Evolutionary conservation across 2,113 vertebrate species (phyloP).

Genomic region (Callaeas wilsoni): DNA sequence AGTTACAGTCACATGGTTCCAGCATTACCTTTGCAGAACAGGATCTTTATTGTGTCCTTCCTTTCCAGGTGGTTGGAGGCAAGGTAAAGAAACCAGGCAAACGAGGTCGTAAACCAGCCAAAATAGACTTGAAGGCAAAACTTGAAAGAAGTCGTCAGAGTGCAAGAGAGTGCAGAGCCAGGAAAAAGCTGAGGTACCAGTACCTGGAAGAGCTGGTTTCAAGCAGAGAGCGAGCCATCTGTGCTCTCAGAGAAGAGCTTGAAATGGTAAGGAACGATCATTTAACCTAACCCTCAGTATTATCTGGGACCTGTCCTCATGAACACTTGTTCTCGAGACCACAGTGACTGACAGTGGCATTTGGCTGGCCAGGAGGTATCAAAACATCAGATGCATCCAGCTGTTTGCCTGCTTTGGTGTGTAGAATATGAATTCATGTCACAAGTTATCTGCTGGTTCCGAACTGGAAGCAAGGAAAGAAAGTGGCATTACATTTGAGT

Average conservation of each 20-base stretch:
- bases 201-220: conserved; percentile 97
- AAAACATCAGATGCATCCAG: conserved; percentile 25
- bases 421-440: not conserved
- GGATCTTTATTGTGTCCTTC: not conserved
- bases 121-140: conserved; percentile 97
- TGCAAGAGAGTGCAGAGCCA: conserved; percentile 90
- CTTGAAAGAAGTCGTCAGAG: conserved; percentile 96
- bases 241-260: conserved; percentile 93
- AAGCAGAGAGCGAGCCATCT: conserved; percentile 93
- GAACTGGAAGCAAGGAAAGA: not conserved
- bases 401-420: not conserved
- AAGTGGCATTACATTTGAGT: not conserved
- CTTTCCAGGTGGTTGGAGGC: conserved; percentile 82
- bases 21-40: not conserved
- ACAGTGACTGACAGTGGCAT: not conserved
- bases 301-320: not conserved
- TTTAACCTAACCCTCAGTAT: not conserved
- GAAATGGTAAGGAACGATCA: conserved; percentile 83
- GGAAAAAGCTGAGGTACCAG: conserved; percentile 96
- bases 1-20: not conserved
- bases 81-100: conserved; percentile 98
- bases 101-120: conserved; percentile 93
- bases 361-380: not conserved
- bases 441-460: not conserved
- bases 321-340: not conserved